A percentile compares a stretch with the other conserved stretches of the same genome.
Conservation (phyloP, 2,888 invertebrate species). For the Pheosia gnoma region DNA sequence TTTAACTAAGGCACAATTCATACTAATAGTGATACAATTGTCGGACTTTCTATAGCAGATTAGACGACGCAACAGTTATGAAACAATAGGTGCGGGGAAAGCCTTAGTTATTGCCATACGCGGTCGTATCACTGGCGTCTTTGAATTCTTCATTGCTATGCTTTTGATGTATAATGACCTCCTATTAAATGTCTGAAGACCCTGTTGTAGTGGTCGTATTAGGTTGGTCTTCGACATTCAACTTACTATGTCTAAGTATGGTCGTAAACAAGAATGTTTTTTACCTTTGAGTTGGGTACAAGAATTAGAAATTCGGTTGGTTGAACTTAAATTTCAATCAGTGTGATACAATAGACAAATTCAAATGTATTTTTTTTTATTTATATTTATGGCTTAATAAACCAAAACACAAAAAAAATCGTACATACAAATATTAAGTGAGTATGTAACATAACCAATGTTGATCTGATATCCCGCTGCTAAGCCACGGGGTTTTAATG, state of each 20-base stretch:
- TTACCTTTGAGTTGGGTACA: neutral
- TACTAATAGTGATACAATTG: conserved; percentile 52
- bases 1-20: conserved; percentile 20
- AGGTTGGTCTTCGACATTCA: conserved; percentile 11
- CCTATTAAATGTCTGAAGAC: conserved; percentile 21
- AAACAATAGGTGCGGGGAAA: conserved; percentile 69
- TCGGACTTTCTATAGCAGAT: conserved; percentile 68
- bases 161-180: conserved; percentile 26
- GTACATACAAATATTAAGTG: too few species aligned
- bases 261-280: neutral
- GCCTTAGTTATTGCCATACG: conserved; percentile 54
- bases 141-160: conserved; percentile 22
- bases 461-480: too few species aligned
- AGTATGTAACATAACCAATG: too few species aligned
- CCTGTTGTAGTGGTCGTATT: conserved; percentile 22
- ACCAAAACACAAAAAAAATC: too few species aligned
- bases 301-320: too few species aligned
- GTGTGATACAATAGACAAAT: too few species aligned
- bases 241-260: neutral
- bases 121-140: conserved; percentile 33
- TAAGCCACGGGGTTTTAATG: too few species aligned
- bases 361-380: too few species aligned
- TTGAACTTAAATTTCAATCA: too few species aligned
- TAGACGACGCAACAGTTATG: conserved; percentile 65
- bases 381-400: too few species aligned